These are phyloP conservation scores for Stichodactyla helianthus DNA, from an alignment of 64 coral and sea anemone species.

Conservation along the genomic window DNA sequence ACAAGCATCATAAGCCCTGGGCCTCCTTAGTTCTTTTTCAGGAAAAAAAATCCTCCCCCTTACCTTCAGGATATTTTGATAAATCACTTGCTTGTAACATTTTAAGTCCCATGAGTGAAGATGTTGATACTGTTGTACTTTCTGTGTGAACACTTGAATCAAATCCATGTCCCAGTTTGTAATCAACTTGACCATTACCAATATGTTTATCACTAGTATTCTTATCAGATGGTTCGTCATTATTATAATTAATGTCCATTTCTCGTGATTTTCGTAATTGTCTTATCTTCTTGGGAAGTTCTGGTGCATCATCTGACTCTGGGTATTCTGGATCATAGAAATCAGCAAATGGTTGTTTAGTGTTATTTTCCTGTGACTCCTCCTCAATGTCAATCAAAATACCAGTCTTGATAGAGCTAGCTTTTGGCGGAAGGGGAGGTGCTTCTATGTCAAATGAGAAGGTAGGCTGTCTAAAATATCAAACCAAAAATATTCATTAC, in stretches of 20 bases:
- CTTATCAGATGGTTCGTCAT: not conserved
- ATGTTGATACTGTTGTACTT: not conserved
- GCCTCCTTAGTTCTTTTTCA: too few species aligned
- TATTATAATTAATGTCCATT: slow-evolving; percentile 19
- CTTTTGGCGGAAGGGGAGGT: not conserved
- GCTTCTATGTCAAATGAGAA: slow-evolving; percentile 4
- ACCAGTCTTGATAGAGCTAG: not conserved
- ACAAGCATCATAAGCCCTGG: too few species aligned
- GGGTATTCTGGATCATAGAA: not conserved
- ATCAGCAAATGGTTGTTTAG: too few species aligned
- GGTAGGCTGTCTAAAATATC: not conserved
- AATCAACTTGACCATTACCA: not conserved
- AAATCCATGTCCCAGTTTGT: not conserved
- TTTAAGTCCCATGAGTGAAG: slow-evolving; percentile 26
- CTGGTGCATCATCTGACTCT: not conserved
- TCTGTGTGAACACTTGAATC: not conserved
- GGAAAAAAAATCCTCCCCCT: too few species aligned
- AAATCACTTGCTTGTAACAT: slow-evolving; percentile 4
- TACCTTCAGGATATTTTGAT: slow-evolving; percentile 18
- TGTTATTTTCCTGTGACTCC: not conserved
- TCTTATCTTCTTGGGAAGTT: not conserved
- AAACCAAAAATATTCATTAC: not conserved
- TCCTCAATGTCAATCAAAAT: slow-evolving; percentile 1
- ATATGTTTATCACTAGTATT: not conserved
- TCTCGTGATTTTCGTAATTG: not conserved